Conservation (phyloP, 1,140 invertebrate species). For the Venustaconcha ellipsiformis region DNA sequence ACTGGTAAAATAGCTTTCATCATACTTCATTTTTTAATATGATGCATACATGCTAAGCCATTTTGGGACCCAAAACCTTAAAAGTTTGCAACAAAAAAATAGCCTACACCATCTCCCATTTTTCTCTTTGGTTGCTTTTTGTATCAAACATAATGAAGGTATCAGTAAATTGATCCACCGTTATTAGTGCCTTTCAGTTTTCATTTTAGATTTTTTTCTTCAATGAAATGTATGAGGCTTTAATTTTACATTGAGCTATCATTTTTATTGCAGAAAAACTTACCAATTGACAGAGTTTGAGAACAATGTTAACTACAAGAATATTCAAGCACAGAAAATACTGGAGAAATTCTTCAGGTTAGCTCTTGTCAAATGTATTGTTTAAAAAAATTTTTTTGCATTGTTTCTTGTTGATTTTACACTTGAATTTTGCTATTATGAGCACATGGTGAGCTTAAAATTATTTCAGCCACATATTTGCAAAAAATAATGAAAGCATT, state of each 20-base stretch:
- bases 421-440: not conserved
- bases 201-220: too few relatives aligned
- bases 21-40: too few relatives aligned
- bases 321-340: constrained; percentile 61
- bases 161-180: too few relatives aligned
- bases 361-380: constrained; percentile 6
- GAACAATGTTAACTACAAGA: constrained; percentile 61
- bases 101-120: too few relatives aligned
- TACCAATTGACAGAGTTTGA: constrained; percentile 61
- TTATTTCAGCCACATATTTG: not conserved
- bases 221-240: too few relatives aligned
- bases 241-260: not conserved
- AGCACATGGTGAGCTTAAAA: not conserved
- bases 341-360: constrained; percentile 65
- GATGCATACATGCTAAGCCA: too few relatives aligned
- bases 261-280: constrained; percentile 53
- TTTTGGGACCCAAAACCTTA: too few relatives aligned
- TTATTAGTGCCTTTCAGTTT: too few relatives aligned
- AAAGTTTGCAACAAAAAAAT: too few relatives aligned
- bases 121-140: too few relatives aligned
- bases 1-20: too few relatives aligned
- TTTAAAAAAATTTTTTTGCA: not conserved
- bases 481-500: not conserved
- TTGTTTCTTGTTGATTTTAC: not conserved
- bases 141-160: too few relatives aligned